Evolutionary conservation across 2,797 vertebrate species (phyloP).

Genomic region (Amniataba percoides): DNA sequence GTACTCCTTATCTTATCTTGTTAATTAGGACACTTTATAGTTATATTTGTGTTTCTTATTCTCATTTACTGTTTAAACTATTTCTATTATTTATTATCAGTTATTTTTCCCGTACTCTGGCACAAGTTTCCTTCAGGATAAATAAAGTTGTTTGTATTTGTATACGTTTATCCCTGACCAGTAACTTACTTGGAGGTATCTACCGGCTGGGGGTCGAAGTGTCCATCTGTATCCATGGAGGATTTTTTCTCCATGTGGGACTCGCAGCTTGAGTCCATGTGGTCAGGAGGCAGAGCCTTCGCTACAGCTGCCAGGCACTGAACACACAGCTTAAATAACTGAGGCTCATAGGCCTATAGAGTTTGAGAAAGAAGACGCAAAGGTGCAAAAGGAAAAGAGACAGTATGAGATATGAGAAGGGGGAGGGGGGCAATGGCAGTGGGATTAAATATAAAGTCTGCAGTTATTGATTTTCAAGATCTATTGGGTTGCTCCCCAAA

Average conservation of each 20-base stretch:
- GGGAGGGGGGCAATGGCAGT: background rate
- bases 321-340: slow-evolving; percentile 89
- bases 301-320: slow-evolving; percentile 92
- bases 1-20: no score
- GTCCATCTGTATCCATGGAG: slow-evolving; percentile 89
- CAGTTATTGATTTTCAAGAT: background rate
- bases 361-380: background rate
- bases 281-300: slow-evolving; percentile 92
- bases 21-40: no score
- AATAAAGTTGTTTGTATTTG: no score
- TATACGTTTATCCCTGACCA: background rate
- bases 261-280: slow-evolving; percentile 89
- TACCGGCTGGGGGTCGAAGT: slow-evolving; percentile 93
- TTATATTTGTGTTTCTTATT: no score
- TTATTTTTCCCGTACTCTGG: no score
- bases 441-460: background rate
- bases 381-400: slow-evolving; percentile 1
- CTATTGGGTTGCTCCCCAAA: background rate
- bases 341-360: slow-evolving; percentile 89
- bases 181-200: slow-evolving; percentile 91
- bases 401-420: background rate
- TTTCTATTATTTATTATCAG: no score
- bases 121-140: no score
- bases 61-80: no score
- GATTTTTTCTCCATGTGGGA: slow-evolving; percentile 88